phyloP scores from a whole-genome alignment of 2,113 vertebrate genomes.

The Salvelinus alpinus region DNA sequence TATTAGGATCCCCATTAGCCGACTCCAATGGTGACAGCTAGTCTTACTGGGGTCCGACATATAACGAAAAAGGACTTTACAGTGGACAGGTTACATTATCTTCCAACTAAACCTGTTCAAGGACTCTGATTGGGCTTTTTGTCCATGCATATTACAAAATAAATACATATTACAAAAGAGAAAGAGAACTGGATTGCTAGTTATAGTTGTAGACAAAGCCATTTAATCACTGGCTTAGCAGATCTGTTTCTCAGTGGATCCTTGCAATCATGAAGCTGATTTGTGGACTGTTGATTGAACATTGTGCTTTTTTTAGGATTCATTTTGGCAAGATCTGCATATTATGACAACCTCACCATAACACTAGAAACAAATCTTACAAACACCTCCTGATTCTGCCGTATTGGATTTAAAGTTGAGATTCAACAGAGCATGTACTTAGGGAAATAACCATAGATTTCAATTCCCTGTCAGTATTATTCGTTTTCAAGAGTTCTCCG shows the following conservation, averaged over 20 bases:
- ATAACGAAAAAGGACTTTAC: too few relatives aligned
- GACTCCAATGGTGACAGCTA: too few relatives aligned
- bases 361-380: not conserved
- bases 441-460: slow-evolving; percentile 1
- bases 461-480: slow-evolving; percentile 17
- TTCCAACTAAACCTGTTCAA: too few relatives aligned
- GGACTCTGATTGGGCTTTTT: too few relatives aligned
- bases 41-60: too few relatives aligned
- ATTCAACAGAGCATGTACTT: not conserved
- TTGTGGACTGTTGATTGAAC: not conserved
- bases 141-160: too few relatives aligned
- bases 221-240: not conserved
- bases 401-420: not conserved
- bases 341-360: slow-evolving; percentile 3
- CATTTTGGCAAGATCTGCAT: not conserved
- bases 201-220: too few relatives aligned
- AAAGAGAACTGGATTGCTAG: too few relatives aligned
- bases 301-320: not conserved
- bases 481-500: slow-evolving; percentile 42
- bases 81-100: not conserved
- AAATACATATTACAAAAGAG: too few relatives aligned
- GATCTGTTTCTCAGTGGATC: not conserved
- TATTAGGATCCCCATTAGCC: too few relatives aligned
- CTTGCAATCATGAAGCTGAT: too few relatives aligned
- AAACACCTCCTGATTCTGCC: slow-evolving; percentile 2